Conservation (phyloP, 2,113 vertebrate species). For the Chaetodon trifascialis region DNA sequence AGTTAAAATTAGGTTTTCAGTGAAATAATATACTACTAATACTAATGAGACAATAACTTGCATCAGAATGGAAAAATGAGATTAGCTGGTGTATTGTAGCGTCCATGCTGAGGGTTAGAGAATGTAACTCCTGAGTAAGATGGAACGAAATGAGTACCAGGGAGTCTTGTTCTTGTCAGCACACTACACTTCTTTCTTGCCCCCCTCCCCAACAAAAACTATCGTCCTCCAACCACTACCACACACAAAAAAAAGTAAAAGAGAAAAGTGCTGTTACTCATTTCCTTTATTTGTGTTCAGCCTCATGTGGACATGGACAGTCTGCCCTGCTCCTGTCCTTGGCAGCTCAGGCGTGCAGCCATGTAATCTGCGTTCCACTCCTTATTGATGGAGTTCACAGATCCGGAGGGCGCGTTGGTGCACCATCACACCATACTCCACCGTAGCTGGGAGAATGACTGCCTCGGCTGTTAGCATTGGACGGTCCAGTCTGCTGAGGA, state of each 20-base stretch:
- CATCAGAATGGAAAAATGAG: not conserved
- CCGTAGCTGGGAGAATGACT: slow-evolving; percentile 44
- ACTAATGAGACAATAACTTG: not conserved
- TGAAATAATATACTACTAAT: not conserved
- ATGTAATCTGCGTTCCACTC: slow-evolving; percentile 74
- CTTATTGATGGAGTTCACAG: slow-evolving; percentile 67
- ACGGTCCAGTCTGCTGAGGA: slow-evolving; percentile 80
- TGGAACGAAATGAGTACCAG: not conserved
- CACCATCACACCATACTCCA: slow-evolving; percentile 48
- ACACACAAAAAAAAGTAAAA: slow-evolving; percentile 9
- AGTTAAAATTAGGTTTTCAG: not conserved
- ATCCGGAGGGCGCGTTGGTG: slow-evolving; percentile 39
- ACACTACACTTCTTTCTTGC: not conserved
- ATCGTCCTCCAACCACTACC: not conserved
- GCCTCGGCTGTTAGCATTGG: slow-evolving; percentile 66
- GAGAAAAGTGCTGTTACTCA: slow-evolving; percentile 45
- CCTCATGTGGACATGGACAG: slow-evolving; percentile 45
- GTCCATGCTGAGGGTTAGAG: not conserved
- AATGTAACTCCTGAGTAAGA: not conserved
- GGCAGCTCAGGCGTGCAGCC: slow-evolving; percentile 61
- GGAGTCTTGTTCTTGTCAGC: slow-evolving; percentile 2
- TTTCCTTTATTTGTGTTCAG: slow-evolving; percentile 50
- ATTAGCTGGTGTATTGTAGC: not conserved
- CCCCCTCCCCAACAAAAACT: not conserved
- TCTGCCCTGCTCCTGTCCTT: slow-evolving; percentile 50